Evolutionary conservation across 2,888 invertebrate genomes (phyloP).

Genomic region (Synergus japonicus): DNA sequence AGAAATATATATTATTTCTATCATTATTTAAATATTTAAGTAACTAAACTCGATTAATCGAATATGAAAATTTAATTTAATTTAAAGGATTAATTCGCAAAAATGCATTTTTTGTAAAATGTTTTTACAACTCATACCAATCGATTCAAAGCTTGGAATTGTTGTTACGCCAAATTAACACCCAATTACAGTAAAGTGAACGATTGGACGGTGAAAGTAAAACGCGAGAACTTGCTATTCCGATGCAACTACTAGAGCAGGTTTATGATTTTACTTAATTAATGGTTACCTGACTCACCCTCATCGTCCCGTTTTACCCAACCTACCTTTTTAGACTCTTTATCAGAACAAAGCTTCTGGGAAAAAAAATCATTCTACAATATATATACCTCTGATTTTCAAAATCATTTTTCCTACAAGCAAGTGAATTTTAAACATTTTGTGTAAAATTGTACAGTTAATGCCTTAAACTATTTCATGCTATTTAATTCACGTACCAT

Average conservation of each 20-base stretch:
- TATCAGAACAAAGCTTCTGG: too few relatives aligned
- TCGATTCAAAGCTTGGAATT: background rate
- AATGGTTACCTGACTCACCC: slow-evolving; percentile 59
- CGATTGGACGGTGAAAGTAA: slow-evolving; percentile 9
- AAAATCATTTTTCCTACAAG: too few relatives aligned
- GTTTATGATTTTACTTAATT: slow-evolving; percentile 71
- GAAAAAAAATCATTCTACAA: too few relatives aligned
- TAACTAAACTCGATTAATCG: background rate
- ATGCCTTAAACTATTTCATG: background rate
- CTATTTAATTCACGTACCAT: background rate
- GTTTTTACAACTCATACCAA: background rate
- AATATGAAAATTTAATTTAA: too few relatives aligned
- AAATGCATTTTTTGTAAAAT: background rate
- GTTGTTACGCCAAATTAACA: background rate
- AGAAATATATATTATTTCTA: background rate
- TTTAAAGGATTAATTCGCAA: too few relatives aligned
- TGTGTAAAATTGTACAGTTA: background rate
- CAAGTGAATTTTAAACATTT: too few relatives aligned
- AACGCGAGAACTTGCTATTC: slow-evolving; percentile 54
- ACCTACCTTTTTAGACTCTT: slow-evolving; percentile 37
- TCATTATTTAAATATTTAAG: background rate
- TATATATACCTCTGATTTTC: too few relatives aligned
- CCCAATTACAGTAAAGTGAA: background rate
- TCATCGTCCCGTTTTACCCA: slow-evolving; percentile 45
- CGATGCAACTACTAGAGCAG: slow-evolving; percentile 54